These are phyloP conservation scores for Atherinosoma microstoma DNA, from an alignment of 2,797 vertebrate species.

Conservation along the genomic window DNA sequence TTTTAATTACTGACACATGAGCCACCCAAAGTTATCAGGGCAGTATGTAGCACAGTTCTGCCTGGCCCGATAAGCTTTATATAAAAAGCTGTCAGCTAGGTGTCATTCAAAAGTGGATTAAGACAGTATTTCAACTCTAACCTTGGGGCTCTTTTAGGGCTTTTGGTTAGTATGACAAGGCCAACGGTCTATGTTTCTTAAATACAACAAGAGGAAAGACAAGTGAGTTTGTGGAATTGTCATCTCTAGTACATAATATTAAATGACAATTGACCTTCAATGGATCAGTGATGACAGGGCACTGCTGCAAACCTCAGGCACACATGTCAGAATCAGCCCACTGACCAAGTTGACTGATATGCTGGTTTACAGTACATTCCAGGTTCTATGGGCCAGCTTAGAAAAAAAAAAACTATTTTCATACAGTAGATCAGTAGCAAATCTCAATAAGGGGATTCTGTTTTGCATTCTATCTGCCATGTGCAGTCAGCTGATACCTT, in stretches of 20 bases:
- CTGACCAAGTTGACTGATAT: conserved; percentile 70
- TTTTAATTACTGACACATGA: conserved; percentile 26
- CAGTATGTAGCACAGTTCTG: conserved; percentile 59
- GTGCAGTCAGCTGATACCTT: conserved; percentile 73
- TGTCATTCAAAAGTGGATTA: conserved; percentile 75
- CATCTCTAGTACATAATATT: conserved; percentile 68
- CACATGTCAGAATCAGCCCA: conserved; percentile 58
- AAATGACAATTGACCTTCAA: conserved; percentile 85
- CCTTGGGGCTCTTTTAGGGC: conserved; percentile 58
- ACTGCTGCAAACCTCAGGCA: conserved; percentile 65
- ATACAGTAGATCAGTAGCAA: conserved; percentile 50
- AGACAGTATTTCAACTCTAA: conserved; percentile 66
- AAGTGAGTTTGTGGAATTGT: conserved; percentile 61
- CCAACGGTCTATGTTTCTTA: conserved; percentile 65
- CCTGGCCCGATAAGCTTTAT: conserved; percentile 74
- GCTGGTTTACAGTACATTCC: conserved; percentile 40
- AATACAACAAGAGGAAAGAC: conserved; percentile 55
- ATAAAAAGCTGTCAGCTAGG: conserved; percentile 67
- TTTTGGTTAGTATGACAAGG: conserved; percentile 43
- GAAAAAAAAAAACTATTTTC: conserved; percentile 25
- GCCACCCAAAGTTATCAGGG: conserved; percentile 42
- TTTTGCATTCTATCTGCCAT: conserved; percentile 61
- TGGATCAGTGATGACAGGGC: conserved; percentile 69
- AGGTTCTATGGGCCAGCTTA: conserved; percentile 43
- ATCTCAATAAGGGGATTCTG: conserved; percentile 51